Conservation (phyloP, 2,113 vertebrate genomes). For the Pollachius pollachius region DNA sequence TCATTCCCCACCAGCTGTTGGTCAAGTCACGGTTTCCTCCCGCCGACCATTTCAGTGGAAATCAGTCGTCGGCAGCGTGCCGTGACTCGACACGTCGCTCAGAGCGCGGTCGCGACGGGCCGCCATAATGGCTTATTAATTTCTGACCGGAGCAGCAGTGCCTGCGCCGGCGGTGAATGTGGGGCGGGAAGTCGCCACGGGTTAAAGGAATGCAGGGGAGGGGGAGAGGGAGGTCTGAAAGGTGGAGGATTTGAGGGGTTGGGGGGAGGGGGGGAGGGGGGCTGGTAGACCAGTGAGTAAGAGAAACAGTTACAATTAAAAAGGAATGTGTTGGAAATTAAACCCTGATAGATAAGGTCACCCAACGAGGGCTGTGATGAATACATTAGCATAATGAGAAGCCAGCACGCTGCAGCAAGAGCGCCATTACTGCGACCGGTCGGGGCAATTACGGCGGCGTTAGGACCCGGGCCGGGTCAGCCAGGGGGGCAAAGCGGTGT, state of each 20-base stretch:
- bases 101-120: conserved; percentile 20
- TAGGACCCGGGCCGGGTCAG: too few species aligned
- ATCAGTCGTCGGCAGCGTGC: conserved; percentile 50
- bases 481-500: too few species aligned
- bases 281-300: conserved; percentile 6
- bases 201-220: conserved; percentile 13
- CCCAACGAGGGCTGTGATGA: conserved; percentile 47
- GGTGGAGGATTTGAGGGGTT: background rate
- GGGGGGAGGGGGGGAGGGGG: background rate
- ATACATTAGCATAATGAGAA: conserved; percentile 64
- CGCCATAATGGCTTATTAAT: conserved; percentile 55
- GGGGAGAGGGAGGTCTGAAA: conserved; percentile 25
- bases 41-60: conserved; percentile 44
- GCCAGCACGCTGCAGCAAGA: conserved; percentile 41
- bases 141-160: conserved; percentile 43
- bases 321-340: conserved; percentile 65
- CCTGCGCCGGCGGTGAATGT: conserved; percentile 2
- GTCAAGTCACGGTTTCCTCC: conserved; percentile 31
- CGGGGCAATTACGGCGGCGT: conserved; percentile 47
- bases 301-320: conserved; percentile 61
- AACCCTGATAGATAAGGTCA: conserved; percentile 72
- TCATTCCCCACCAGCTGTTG: conserved; percentile 46
- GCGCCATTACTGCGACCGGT: conserved; percentile 31
- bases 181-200: conserved; percentile 12
- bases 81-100: conserved; percentile 51